Conservation (phyloP, 1,140 invertebrate genomes). For the Druon quercuslanigerum region DNA sequence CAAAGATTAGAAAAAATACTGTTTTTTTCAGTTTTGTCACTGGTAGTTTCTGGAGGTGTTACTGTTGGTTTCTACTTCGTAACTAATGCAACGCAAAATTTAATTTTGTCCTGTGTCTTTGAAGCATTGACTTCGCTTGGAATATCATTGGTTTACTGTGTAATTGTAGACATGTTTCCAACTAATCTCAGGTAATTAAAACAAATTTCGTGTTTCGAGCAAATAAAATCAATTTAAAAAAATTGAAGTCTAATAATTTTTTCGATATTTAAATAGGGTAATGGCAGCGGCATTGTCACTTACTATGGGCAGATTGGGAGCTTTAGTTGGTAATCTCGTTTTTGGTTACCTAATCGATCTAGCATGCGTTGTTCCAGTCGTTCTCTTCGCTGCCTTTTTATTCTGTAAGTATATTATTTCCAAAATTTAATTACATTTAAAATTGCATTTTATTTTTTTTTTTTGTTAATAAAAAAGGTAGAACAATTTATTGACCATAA, state of each 20-base stretch:
- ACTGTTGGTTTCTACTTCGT: constrained; percentile 87
- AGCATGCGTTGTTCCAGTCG: constrained; percentile 82
- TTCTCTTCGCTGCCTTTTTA: constrained; percentile 81
- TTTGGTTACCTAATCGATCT: constrained; percentile 85
- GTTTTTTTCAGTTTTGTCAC: constrained; percentile 80
- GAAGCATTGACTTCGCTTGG: constrained; percentile 85
- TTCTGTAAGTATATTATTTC: constrained; percentile 77
- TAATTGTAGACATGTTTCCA: constrained; percentile 86
- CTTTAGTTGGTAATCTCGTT: constrained; percentile 80
- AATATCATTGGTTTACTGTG: constrained; percentile 85
- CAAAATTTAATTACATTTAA: constrained; percentile 36
- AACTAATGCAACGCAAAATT: constrained; percentile 81
- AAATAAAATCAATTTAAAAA: neutral
- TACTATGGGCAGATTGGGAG: constrained; percentile 83
- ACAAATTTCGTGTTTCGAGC: constrained; percentile 1
- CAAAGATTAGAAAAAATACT: constrained; percentile 3
- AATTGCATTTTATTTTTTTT: no score
- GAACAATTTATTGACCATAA: constrained; percentile 11
- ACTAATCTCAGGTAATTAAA: constrained; percentile 83
- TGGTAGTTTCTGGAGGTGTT: constrained; percentile 83
- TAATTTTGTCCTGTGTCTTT: constrained; percentile 84
- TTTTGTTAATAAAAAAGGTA: neutral
- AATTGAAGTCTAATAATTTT: constrained; percentile 10
- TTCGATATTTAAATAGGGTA: constrained; percentile 76
- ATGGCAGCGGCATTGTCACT: constrained; percentile 85